A percentile compares a stretch with the other conserved stretches of the same genome.
phyloP scores from a whole-genome alignment of 2,888 invertebrate species.

The Drosophila meridiana region DNA sequence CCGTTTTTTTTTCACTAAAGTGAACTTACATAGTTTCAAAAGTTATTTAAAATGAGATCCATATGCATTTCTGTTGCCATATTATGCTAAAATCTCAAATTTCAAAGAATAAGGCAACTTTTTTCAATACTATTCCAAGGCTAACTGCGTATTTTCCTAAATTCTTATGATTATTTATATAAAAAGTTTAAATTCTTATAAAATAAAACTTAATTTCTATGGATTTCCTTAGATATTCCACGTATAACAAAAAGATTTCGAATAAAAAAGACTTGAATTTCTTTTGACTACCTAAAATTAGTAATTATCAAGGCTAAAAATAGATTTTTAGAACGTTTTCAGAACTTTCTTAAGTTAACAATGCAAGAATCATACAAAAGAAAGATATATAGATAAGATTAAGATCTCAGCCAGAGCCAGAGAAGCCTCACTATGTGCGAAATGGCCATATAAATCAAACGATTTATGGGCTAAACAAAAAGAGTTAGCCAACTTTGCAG shows the following conservation, averaged over 20 bases:
- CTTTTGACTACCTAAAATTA: neutral
- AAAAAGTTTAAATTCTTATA: neutral
- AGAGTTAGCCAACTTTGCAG: constrained; percentile 58
- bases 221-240: neutral
- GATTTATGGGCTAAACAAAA: constrained; percentile 48
- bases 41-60: too few species aligned
- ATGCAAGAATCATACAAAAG: too few species aligned
- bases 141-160: neutral
- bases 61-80: neutral
- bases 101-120: neutral
- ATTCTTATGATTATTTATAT: neutral
- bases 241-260: too few species aligned
- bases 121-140: neutral
- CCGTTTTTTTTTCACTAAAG: neutral
- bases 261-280: neutral
- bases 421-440: constrained; percentile 2
- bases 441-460: constrained; percentile 45
- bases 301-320: neutral
- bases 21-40: too few species aligned
- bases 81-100: neutral
- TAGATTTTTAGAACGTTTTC: neutral
- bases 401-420: neutral
- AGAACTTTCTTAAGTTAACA: neutral
- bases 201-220: neutral
- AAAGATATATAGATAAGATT: neutral